A percentile compares a stretch with the other conserved stretches of the same genome.
Conservation (phyloP, 2,888 invertebrate genomes). For the Didymodactylos carnosus region DNA sequence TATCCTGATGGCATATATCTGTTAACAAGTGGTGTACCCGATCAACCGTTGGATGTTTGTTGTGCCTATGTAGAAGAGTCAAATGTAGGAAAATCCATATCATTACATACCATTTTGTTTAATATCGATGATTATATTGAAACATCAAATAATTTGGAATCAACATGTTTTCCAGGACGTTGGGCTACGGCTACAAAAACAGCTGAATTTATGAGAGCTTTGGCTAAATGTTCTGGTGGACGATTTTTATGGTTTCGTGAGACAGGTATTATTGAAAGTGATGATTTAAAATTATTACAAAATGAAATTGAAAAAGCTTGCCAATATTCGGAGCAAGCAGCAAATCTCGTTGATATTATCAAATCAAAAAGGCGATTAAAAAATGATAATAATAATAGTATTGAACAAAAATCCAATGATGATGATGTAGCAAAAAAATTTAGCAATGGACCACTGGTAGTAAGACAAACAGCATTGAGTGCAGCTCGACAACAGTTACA, state of each 20-base stretch:
- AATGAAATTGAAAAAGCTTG: conserved; percentile 33
- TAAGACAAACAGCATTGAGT: background rate
- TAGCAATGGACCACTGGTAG: background rate
- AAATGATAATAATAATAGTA: background rate
- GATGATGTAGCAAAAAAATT: conserved; percentile 20
- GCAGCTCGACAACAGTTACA: background rate
- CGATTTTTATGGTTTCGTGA: conserved; percentile 35
- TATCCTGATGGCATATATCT: conserved; percentile 32
- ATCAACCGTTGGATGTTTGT: conserved; percentile 27
- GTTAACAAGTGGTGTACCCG: conserved; percentile 34
- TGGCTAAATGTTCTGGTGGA: conserved; percentile 30
- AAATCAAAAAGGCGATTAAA: conserved; percentile 22
- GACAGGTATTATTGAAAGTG: conserved; percentile 35
- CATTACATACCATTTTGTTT: conserved; percentile 30
- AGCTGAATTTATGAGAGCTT: conserved; percentile 28
- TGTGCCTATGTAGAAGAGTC: conserved; percentile 27
- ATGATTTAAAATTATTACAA: conserved; percentile 30
- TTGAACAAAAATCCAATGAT: background rate
- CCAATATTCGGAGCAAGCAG: conserved; percentile 31
- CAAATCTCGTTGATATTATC: conserved; percentile 30
- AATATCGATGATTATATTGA: conserved; percentile 31
- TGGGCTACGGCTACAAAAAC: conserved; percentile 34
- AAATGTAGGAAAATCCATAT: conserved; percentile 19
- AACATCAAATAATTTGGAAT: background rate
- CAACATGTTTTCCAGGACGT: conserved; percentile 23